Evolutionary conservation across 2,113 vertebrate genomes (phyloP), one percentile per base, ranked within the genome.

Genomic region (Poeciliopsis prolifica): DNA sequence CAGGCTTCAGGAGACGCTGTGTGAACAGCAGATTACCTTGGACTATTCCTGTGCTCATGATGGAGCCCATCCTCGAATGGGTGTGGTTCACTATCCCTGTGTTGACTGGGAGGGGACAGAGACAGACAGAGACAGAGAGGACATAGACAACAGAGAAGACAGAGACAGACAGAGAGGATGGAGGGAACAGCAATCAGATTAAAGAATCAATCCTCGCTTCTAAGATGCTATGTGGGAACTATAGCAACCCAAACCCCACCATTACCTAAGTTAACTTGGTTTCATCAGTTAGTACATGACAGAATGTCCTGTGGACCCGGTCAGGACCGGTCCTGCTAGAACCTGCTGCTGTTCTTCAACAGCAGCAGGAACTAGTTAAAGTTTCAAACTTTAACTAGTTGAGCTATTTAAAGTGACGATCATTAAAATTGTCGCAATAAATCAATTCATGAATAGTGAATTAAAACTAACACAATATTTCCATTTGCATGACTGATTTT

Each of bases 1-100:
- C 29, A 61, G 19, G 12, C 63, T 4, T 5, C 15, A 10, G 31
- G 0, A 29, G n/a, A 58, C 7, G 24, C 7, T 28, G 26, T 31
- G 17, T 58, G 42, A 31, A 5, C 4, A 4, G 37, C 40, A 35
- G 44, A 85, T 88, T 88, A 98, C 97, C 97, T 95, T 97, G 97
- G 85, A 97, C 96, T 86, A 98, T 96, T 78, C 97, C 97, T 63
- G 97, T 98, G 94, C 97, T 98, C 97, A 98, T 98, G 91, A 98
- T 98, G 89, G 97, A 98, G 92, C 97, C 97, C 96, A 97, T 97
- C 95, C 97, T 95, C 89, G 97, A 97, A 95, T 97, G 97, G 81
- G 96, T 98, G 92, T 97, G 97, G 92, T 98, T 98, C 93, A 98
- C 97, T 84, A 97, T 97, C 85, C 97, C 96, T 4, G 96, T 96